phyloP scores from a whole-genome alignment of 2,797 vertebrate species.

The Squalus acanthias region DNA sequence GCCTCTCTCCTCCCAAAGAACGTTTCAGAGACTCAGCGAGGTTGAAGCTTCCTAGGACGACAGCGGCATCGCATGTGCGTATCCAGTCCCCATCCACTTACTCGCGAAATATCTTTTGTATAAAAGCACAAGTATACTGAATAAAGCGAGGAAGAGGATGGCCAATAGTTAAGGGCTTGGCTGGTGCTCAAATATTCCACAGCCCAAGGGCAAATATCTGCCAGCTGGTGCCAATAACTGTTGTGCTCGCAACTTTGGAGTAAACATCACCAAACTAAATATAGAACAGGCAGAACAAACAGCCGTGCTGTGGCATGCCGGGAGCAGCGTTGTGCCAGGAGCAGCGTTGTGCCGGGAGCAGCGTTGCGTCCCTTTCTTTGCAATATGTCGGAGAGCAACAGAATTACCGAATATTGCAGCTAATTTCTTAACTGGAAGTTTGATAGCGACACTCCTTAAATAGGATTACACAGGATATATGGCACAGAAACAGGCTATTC shows the following conservation, averaged over 20 bases:
- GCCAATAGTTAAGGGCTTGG: neutral
- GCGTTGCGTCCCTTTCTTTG: neutral
- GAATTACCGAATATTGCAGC: neutral
- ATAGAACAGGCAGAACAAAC: neutral
- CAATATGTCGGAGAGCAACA: neutral
- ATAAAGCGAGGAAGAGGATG: neutral
- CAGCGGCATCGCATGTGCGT: neutral
- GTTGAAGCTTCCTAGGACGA: neutral
- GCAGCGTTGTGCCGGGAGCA: neutral
- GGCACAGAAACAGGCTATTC: too few relatives aligned
- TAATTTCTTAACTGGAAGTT: neutral
- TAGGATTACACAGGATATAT: too few relatives aligned
- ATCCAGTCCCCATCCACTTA: neutral
- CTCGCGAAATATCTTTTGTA: neutral
- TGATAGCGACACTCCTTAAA: neutral
- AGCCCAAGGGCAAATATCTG: conserved; percentile 25
- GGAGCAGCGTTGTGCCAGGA: neutral
- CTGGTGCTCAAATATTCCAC: neutral
- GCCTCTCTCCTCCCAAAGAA: neutral
- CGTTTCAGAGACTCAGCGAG: neutral
- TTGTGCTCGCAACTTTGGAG: neutral
- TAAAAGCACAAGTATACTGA: neutral
- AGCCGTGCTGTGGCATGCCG: neutral
- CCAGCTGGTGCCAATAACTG: neutral
- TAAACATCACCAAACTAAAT: conserved; percentile 26